Conservation (phyloP, 2,113 vertebrate genomes). For the Sinocyclocheilus grahami region DNA sequence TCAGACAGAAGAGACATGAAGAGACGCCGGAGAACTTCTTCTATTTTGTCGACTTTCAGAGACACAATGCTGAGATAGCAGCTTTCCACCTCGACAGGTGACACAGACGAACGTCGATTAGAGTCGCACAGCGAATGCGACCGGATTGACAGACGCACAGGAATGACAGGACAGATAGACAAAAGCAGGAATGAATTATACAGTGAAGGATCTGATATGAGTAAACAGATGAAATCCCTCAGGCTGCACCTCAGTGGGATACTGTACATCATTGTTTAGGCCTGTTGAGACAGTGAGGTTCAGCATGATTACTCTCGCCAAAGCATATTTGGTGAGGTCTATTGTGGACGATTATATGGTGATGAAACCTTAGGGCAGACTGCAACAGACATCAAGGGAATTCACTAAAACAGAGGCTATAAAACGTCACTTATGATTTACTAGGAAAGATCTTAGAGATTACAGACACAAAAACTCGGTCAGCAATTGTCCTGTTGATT, state of each 20-base stretch:
- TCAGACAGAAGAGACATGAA: constrained; percentile 88
- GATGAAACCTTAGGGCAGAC: neutral
- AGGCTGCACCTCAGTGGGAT: neutral
- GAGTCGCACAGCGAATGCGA: no score
- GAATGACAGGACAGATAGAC: no score
- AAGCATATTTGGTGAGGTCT: no score
- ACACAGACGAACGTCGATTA: neutral
- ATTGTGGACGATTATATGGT: neutral
- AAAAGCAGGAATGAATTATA: neutral
- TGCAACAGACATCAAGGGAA: neutral
- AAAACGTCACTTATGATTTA: neutral
- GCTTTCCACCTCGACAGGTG: constrained; percentile 98
- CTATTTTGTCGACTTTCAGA: constrained; percentile 94
- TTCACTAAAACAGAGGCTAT: neutral
- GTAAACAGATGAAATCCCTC: neutral
- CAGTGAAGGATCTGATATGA: neutral
- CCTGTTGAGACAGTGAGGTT: constrained; percentile 33
- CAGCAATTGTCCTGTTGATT: no score
- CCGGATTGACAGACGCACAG: no score
- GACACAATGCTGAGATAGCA: constrained; percentile 96
- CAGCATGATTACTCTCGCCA: neutral
- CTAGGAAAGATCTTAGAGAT: no score
- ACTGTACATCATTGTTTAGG: no score
- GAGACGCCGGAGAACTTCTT: constrained; percentile 91
- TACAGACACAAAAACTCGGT: no score